Evolutionary conservation across 1,140 invertebrate species (phyloP).

Genomic region (Calosoma granatense): DNA sequence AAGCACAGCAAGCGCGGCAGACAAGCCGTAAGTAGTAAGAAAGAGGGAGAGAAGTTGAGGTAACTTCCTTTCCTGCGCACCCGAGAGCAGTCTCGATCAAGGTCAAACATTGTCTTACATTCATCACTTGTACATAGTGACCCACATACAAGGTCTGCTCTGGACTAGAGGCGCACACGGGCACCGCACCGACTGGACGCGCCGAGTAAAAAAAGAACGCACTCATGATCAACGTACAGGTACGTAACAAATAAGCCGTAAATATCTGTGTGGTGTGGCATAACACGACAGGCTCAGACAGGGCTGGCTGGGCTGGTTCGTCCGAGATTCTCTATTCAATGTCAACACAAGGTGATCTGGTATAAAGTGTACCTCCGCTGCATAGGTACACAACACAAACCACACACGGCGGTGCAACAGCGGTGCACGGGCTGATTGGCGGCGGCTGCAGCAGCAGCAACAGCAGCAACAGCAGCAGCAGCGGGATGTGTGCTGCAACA

Average conservation of each 20-base stretch:
- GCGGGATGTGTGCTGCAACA: no score
- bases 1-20: no score
- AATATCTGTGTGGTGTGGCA: neutral
- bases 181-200: neutral
- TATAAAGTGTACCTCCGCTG: neutral
- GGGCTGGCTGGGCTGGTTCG: neutral
- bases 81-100: neutral
- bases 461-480: no score
- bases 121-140: slow-evolving; percentile 7
- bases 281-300: slow-evolving; percentile 1
- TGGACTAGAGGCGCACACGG: neutral
- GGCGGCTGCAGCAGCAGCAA: no score
- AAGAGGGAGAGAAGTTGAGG: neutral
- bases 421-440: no score
- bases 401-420: no score
- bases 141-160: slow-evolving; percentile 1
- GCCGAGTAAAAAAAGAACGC: neutral
- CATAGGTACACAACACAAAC: neutral
- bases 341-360: slow-evolving; percentile 6
- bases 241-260: neutral
- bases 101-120: slow-evolving; percentile 1
- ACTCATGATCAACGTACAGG: neutral
- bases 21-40: neutral
- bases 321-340: slow-evolving; percentile 6
- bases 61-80: neutral